Evolutionary conservation across 2,797 vertebrate genomes (phyloP).

Genomic region (Enteromius treurensis): DNA sequence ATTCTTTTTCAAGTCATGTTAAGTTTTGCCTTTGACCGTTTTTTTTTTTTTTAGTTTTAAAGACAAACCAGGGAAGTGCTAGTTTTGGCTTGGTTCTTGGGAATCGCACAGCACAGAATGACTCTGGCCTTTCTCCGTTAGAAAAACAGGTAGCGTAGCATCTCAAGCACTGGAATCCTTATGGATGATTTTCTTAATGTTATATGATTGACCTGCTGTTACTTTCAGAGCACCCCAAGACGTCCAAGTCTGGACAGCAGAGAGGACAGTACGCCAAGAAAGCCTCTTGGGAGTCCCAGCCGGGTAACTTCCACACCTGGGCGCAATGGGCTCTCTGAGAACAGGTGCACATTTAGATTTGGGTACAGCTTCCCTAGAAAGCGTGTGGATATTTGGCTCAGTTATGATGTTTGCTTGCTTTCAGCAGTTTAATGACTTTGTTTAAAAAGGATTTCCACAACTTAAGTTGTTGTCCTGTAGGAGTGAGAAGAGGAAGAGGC

Average conservation of each 20-base stretch:
- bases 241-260: conserved; percentile 82
- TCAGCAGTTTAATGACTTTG: neutral
- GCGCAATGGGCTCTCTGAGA: conserved; percentile 87
- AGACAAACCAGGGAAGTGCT: conserved; percentile 90
- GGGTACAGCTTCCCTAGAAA: neutral
- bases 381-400: neutral
- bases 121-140: conserved; percentile 80
- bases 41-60: conserved; percentile 76
- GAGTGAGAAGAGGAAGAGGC: conserved; percentile 92
- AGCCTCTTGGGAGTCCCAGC: conserved; percentile 85
- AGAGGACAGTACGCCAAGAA: conserved; percentile 86
- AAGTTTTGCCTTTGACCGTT: neutral
- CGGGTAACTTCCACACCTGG: conserved; percentile 83
- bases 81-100: conserved; percentile 89
- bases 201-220: neutral
- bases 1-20: neutral
- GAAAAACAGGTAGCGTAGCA: conserved; percentile 86
- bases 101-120: conserved; percentile 87
- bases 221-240: conserved; percentile 81
- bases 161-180: neutral
- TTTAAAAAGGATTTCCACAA: neutral
- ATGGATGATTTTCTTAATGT: neutral
- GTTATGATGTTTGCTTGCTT: neutral
- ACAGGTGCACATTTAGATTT: conserved; percentile 75
- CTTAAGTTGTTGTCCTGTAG: conserved; percentile 57